A percentile compares a stretch with the other conserved stretches of the same genome.
Conservation (phyloP, 2,888 invertebrate genomes). For the Tanypteryx hageni region DNA sequence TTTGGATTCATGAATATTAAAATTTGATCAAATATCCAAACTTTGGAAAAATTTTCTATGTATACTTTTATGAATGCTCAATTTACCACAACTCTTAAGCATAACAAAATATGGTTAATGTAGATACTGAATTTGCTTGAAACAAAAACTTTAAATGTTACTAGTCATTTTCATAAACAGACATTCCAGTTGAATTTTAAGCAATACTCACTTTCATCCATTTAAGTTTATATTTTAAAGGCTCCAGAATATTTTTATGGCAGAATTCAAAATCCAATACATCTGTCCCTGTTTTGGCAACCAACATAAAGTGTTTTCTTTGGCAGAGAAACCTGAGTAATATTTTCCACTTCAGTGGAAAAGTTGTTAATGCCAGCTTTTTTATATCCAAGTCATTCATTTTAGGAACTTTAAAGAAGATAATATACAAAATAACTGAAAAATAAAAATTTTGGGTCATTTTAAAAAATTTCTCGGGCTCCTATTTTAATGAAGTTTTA, state of each 20-base stretch:
- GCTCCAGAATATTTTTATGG: not conserved
- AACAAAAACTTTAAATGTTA: not conserved
- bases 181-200: not conserved
- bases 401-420: constrained; percentile 8
- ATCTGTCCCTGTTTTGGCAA: not conserved
- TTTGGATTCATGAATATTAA: not conserved
- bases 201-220: constrained; percentile 45
- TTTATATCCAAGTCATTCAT: not conserved
- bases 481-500: too few relatives aligned
- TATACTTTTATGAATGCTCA: too few relatives aligned
- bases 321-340: not conserved
- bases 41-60: too few relatives aligned
- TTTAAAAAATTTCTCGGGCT: too few relatives aligned
- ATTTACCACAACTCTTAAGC: not conserved
- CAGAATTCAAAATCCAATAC: not conserved
- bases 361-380: not conserved
- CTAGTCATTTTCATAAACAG: not conserved
- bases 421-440: constrained; percentile 38
- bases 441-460: not conserved
- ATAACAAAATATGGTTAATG: not conserved
- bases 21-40: not conserved
- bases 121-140: not conserved
- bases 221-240: not conserved
- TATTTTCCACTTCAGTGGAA: constrained; percentile 26
- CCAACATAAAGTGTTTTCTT: not conserved